Percentiles rank a stretch among this genome's conserved stretches.
Conservation (phyloP, 2,888 invertebrate genomes). For the Scaptomyza caliginosa region DNA sequence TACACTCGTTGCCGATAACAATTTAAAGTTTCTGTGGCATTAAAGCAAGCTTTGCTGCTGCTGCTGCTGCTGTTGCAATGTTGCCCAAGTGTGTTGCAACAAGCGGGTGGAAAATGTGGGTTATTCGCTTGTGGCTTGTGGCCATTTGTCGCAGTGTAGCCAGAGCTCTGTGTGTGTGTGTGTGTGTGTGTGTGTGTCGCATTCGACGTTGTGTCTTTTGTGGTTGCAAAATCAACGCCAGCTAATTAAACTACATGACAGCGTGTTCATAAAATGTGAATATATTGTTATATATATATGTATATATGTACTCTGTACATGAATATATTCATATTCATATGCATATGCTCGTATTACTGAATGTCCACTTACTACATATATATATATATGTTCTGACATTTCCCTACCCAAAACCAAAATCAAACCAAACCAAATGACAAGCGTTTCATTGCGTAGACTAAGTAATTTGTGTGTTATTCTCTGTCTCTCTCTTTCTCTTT, state of each 20-base stretch:
- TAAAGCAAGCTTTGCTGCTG: neutral
- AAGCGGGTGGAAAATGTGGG: constrained; percentile 20
- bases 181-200: constrained; percentile 12
- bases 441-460: constrained; percentile 54
- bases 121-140: constrained; percentile 46
- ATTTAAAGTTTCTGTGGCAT: neutral
- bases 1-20: neutral
- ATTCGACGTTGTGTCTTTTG: constrained; percentile 23
- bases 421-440: constrained; percentile 14
- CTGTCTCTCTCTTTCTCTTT: no score
- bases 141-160: constrained; percentile 48
- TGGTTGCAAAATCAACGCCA: constrained; percentile 55
- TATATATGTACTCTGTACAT: neutral
- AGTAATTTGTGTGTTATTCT: constrained; percentile 43
- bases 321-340: constrained; percentile 19
- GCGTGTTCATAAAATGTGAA: constrained; percentile 50
- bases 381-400: constrained; percentile 25
- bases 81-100: neutral
- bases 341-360: constrained; percentile 19
- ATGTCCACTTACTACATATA: constrained; percentile 35
- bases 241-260: constrained; percentile 60
- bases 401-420: neutral
- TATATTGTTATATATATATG: constrained; percentile 28
- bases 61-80: neutral
- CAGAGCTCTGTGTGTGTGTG: neutral